Conservation (phyloP, 2,888 invertebrate species). For the Epinotia nisella region DNA sequence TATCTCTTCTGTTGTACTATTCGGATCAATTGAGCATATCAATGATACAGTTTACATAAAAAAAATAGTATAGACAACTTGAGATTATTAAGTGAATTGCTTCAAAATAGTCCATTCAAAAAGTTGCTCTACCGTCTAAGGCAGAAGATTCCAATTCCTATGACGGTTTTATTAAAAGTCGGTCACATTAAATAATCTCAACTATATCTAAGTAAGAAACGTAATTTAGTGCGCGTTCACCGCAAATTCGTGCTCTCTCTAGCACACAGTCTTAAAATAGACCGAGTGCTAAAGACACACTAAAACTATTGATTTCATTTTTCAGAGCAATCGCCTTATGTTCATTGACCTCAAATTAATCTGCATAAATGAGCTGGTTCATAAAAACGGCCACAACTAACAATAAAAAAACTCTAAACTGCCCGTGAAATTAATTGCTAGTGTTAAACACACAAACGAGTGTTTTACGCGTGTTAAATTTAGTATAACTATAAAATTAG, state of each 20-base stretch:
- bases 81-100: too few species aligned
- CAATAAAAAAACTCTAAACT: slow-evolving; percentile 19
- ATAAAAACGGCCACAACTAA: slow-evolving; percentile 27
- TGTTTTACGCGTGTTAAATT: slow-evolving; percentile 34
- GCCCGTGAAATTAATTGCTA: slow-evolving; percentile 38
- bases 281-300: slow-evolving; percentile 7
- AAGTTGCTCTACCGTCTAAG: too few species aligned
- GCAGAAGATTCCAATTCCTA: too few species aligned
- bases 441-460: slow-evolving; percentile 29
- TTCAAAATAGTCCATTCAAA: too few species aligned
- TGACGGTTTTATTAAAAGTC: too few species aligned
- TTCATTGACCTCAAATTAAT: slow-evolving; percentile 20
- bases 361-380: slow-evolving; percentile 19
- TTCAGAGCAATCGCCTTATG: slow-evolving; percentile 22
- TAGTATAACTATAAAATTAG: slow-evolving; percentile 31
- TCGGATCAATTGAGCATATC: slow-evolving; percentile 6
- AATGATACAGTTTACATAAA: slow-evolving; percentile 8
- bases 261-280: neutral
- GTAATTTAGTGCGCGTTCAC: slow-evolving; percentile 8
- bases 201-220: too few species aligned
- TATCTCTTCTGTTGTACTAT: neutral
- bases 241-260: slow-evolving; percentile 7
- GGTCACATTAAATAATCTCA: too few species aligned
- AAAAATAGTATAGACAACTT: too few species aligned
- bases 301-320: slow-evolving; percentile 15